A percentile compares a stretch with the other conserved stretches of the same genome.
Conservation (phyloP, 1,140 invertebrate genomes). For the Teleogryllus occipitalis region DNA sequence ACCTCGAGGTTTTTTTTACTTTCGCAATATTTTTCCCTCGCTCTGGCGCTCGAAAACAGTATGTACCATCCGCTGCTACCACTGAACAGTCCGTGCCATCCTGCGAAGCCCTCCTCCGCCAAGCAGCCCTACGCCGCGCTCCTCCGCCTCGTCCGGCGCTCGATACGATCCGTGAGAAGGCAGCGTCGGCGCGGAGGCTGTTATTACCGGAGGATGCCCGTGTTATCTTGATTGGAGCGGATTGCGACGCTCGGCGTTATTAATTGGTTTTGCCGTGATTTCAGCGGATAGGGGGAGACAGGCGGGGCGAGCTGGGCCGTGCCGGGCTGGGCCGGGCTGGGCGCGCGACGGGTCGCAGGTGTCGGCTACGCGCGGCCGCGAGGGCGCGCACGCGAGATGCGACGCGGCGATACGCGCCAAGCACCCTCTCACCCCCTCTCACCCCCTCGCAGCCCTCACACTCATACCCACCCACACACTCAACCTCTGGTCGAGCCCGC, state of each 20-base stretch:
- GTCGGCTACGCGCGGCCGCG: background rate
- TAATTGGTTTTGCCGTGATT: conserved; percentile 4
- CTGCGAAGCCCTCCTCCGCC: too few relatives aligned
- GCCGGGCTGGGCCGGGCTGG: too few relatives aligned
- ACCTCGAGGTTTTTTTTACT: too few relatives aligned
- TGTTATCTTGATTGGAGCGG: conserved; percentile 1
- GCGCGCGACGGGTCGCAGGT: background rate
- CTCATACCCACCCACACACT: background rate
- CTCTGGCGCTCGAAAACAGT: too few relatives aligned
- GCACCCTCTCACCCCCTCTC: background rate
- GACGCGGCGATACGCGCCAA: background rate
- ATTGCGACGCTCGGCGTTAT: background rate
- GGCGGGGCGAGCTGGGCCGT: too few relatives aligned
- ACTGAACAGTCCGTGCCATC: too few relatives aligned
- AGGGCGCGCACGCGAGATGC: background rate
- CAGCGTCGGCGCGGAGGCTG: background rate
- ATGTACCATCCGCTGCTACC: too few relatives aligned
- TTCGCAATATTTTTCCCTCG: too few relatives aligned
- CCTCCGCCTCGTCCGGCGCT: background rate
- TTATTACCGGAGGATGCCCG: background rate
- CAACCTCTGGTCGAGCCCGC: background rate
- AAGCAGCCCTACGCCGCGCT: too few relatives aligned
- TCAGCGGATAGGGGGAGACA: background rate
- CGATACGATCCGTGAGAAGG: conserved; percentile 3
- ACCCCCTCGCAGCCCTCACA: background rate